A percentile compares a stretch with the other conserved stretches of the same genome.
Evolutionary conservation across 1,140 invertebrate species (phyloP).

Genomic region (Cylas formicarius): DNA sequence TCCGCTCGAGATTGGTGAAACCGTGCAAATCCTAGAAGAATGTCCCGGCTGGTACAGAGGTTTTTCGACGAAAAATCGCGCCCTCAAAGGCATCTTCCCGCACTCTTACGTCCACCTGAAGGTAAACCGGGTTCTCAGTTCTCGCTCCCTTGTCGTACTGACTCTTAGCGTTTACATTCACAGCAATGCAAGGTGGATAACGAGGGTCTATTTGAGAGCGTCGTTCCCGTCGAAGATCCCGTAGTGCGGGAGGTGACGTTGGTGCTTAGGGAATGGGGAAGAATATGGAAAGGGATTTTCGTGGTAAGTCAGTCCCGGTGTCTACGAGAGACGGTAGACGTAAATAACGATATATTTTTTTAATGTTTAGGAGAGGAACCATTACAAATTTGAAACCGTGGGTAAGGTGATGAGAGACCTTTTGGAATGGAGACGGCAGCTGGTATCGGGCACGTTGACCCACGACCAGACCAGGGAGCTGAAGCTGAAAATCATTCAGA

Average conservation of each 20-base stretch:
- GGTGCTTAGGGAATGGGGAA: slow-evolving; percentile 86
- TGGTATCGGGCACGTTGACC: slow-evolving; percentile 79
- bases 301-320: slow-evolving; percentile 61
- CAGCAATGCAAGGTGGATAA: slow-evolving; percentile 72
- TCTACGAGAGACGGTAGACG: no score
- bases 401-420: slow-evolving; percentile 84
- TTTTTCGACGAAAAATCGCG: slow-evolving; percentile 71
- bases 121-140: slow-evolving; percentile 11
- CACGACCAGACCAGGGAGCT: slow-evolving; percentile 81
- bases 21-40: slow-evolving; percentile 84
- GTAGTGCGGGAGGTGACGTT: slow-evolving; percentile 85
- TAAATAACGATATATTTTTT: slow-evolving; percentile 9
- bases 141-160: not conserved
- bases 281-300: slow-evolving; percentile 85
- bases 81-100: slow-evolving; percentile 81
- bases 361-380: slow-evolving; percentile 62
- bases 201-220: slow-evolving; percentile 62
- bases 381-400: slow-evolving; percentile 74
- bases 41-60: slow-evolving; percentile 84
- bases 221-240: slow-evolving; percentile 72
- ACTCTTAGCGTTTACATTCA: slow-evolving; percentile 42
- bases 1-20: slow-evolving; percentile 82
- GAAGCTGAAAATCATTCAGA: slow-evolving; percentile 77
- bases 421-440: slow-evolving; percentile 71
- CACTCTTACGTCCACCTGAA: slow-evolving; percentile 53